Evolutionary conservation across 2,888 invertebrate genomes (phyloP), one percentile per base, ranked within the genome.

Genomic region (Scrobipalpa costella): DNA sequence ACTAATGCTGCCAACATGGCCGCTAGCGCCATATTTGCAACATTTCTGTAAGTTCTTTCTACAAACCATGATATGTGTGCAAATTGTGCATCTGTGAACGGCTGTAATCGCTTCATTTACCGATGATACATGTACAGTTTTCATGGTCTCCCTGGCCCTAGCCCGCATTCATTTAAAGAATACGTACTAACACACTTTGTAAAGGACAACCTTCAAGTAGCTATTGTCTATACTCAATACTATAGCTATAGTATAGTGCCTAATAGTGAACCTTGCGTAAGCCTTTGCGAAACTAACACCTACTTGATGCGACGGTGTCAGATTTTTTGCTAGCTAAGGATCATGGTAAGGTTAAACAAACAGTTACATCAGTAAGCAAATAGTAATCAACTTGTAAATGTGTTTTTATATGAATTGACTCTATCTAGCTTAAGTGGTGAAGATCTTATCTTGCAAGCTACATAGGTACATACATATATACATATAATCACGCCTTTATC

Each of bases 171-270:
- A n/a, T n/a, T n/a, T n/a, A n/a, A n/a, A n/a, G n/a, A n/a, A n/a
- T n/a, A n/a, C 81, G 69, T 73, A 77, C 73, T 85, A 86, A 86
- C 88, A 88, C 74, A 88, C 81, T 82, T 88, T 81, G 76, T 71
- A 83, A 84, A 87, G 84, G 88, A 86, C 86, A 86, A 74, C 80
- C 77, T 80, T 76, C 76, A 73, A 78, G 71, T 74, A 76, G 73
- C 85, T 77, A 88, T 88, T 88, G 88, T 87, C 77, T 27, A 27
- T 27, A 27, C 27, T 27, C 2, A 2, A 27, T 2, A 27, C 27
- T 27, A 27, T 27, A 21, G 19, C 50, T 84, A 77, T 75, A 34
- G n/a, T 55, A 55, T 55, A 55, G 33, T 7, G 49, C 49, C 44
- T 58, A 58, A 61, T 57, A 63, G 33, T 52, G 57, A 55, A 34